Conservation (phyloP, 2,888 invertebrate genomes). For the Dicroscelio sp. region DNA sequence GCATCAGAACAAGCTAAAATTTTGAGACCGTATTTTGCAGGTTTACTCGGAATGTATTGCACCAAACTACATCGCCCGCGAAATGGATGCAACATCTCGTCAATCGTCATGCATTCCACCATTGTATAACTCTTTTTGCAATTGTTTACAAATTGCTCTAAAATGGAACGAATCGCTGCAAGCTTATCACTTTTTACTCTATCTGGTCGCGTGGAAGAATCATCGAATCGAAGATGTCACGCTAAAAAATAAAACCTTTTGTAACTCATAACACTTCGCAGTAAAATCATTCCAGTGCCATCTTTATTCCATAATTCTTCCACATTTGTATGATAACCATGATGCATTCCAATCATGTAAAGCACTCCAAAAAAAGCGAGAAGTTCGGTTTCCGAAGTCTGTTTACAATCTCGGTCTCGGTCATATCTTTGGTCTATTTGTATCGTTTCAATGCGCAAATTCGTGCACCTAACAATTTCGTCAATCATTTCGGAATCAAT, state of each 20-base stretch:
- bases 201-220: conserved; percentile 46
- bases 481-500: conserved; percentile 48
- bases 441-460: neutral
- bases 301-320: conserved; percentile 60
- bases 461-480: conserved; percentile 21
- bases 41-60: conserved; percentile 65
- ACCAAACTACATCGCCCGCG: conserved; percentile 75
- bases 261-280: conserved; percentile 50
- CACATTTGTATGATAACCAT: conserved; percentile 41
- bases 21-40: conserved; percentile 60
- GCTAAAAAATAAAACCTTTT: conserved; percentile 48
- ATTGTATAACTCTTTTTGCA: conserved; percentile 67
- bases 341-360: conserved; percentile 56
- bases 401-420: conserved; percentile 83
- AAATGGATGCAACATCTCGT: conserved; percentile 81
- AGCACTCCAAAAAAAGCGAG: conserved; percentile 82
- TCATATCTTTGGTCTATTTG: conserved; percentile 70
- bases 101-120: conserved; percentile 74
- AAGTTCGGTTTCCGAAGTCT: conserved; percentile 78
- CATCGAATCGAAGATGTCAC: conserved; percentile 62
- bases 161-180: conserved; percentile 64
- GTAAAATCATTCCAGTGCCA: conserved; percentile 54
- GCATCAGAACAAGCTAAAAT: conserved; percentile 64
- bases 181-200: conserved; percentile 46
- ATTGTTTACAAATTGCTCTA: conserved; percentile 63